A percentile compares a stretch with the other conserved stretches of the same genome.
These are phyloP conservation scores for Morelia viridis DNA, from an alignment of 2,797 vertebrate species.

Conservation along the genomic window DNA sequence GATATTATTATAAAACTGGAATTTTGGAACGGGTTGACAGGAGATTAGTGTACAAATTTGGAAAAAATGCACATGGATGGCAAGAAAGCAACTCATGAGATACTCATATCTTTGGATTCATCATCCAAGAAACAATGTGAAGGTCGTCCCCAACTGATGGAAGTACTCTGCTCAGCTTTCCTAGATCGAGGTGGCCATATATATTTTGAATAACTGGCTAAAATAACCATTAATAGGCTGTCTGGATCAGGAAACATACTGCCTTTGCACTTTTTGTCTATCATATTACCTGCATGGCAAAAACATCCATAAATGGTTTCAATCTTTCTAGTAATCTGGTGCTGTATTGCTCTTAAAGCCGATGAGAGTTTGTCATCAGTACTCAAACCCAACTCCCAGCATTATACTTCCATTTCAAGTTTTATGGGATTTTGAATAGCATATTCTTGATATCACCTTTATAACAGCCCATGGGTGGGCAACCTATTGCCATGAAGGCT, in stretches of 20 bases:
- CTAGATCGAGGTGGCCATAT: slow-evolving; percentile 19
- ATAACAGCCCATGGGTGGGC: background rate
- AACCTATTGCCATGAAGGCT: background rate
- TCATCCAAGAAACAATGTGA: background rate
- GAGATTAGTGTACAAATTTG: slow-evolving; percentile 75
- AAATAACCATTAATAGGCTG: slow-evolving; percentile 19
- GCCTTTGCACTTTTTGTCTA: slow-evolving; percentile 4
- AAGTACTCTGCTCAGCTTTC: slow-evolving; percentile 27
- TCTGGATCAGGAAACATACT: background rate
- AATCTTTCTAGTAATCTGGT: background rate
- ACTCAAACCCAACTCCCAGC: background rate
- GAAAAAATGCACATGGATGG: slow-evolving; percentile 72
- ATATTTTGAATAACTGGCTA: background rate
- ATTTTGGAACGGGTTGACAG: slow-evolving; percentile 74
- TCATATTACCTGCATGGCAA: background rate
- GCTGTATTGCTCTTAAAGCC: background rate
- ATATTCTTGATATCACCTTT: background rate
- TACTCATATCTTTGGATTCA: background rate
- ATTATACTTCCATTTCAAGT: background rate
- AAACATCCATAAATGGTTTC: background rate
- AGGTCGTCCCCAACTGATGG: slow-evolving; percentile 27
- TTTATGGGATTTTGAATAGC: background rate
- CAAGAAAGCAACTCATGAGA: slow-evolving; percentile 65
- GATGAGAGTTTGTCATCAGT: background rate
- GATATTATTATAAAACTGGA: slow-evolving; percentile 74